Evolutionary conservation across 2,113 vertebrate genomes (phyloP), one percentile per base, ranked within the genome.

Genomic region (Ptilonorhynchus violaceus): DNA sequence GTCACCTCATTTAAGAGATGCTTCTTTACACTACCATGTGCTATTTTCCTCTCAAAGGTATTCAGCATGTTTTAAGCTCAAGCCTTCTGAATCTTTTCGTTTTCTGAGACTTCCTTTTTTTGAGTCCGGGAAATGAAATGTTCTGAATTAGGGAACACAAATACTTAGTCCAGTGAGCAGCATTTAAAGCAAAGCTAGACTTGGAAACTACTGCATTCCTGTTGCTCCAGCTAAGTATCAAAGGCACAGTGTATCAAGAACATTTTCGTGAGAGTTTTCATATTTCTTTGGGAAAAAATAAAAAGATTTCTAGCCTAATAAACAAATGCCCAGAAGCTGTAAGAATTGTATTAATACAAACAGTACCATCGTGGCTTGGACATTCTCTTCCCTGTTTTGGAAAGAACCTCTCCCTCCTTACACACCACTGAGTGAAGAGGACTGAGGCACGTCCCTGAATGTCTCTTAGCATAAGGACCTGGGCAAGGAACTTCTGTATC

Each of bases 361-460:
- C 13, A 23, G 19, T 13, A 19, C 49, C 41, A 21, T 17, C n/a
- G 35, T 3, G 12, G 53, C 23, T 74, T 67, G 28, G 37, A 52
- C 2, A 0, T 58, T 14, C 23, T 78, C 37, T 78, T 49, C 13
- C 41, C 17, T 41, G 15, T 20, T 67, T 79, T 72, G 28, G 47
- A 75, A 92, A 56, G 52, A 56, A 56, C 59, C 39, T 66, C 46
- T 68, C 27, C 14, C 18, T 68, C 37, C 9, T 52, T 33, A 70
- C 39, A 18, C 7, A 22, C 14, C 27, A 21, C 14, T 22, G 35
- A 53, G 37, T 8, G 35, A 91, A 84, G 15, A 11, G 1, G 37
- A 47, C 22, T 2, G 1, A 78, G 20, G 19, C 10, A 31, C 0
- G 0, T 37, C 53, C 66, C 55, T 28, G 19, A 67, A 42, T 3